These are phyloP conservation scores for Acronicta psi DNA, from an alignment of 2,888 invertebrate species.

Conservation along the genomic window DNA sequence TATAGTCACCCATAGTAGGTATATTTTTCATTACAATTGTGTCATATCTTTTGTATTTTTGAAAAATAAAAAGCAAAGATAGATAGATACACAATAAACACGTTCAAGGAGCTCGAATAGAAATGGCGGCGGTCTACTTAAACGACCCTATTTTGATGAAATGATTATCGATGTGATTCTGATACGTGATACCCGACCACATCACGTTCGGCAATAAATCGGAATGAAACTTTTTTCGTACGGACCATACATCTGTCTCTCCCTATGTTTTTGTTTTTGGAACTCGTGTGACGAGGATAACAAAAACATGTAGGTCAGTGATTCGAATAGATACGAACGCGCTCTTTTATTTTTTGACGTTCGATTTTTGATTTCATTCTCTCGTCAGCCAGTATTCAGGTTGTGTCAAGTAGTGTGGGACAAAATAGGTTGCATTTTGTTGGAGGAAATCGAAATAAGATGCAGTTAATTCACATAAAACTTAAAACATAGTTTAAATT, in stretches of 20 bases:
- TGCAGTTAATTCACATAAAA: too few species aligned
- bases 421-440: too few species aligned
- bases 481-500: too few species aligned
- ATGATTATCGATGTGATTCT: constrained; percentile 27
- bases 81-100: background rate
- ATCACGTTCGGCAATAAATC: constrained; percentile 54
- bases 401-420: too few species aligned
- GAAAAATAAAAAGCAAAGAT: too few species aligned
- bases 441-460: too few species aligned
- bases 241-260: background rate
- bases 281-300: constrained; percentile 8
- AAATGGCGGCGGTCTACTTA: constrained; percentile 7
- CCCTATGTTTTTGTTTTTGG: constrained; percentile 38
- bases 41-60: too few species aligned
- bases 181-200: constrained; percentile 39
- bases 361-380: constrained; percentile 17
- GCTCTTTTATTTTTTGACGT: constrained; percentile 8
- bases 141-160: constrained; percentile 10
- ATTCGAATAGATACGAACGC: constrained; percentile 1
- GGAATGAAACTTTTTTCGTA: constrained; percentile 29
- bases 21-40: too few species aligned
- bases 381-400: constrained; percentile 21
- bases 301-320: constrained; percentile 16
- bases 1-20: too few species aligned
- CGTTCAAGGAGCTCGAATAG: constrained; percentile 1